phyloP scores from a whole-genome alignment of 2,888 invertebrate species.

The Synanthedon tipuliformis region DNA sequence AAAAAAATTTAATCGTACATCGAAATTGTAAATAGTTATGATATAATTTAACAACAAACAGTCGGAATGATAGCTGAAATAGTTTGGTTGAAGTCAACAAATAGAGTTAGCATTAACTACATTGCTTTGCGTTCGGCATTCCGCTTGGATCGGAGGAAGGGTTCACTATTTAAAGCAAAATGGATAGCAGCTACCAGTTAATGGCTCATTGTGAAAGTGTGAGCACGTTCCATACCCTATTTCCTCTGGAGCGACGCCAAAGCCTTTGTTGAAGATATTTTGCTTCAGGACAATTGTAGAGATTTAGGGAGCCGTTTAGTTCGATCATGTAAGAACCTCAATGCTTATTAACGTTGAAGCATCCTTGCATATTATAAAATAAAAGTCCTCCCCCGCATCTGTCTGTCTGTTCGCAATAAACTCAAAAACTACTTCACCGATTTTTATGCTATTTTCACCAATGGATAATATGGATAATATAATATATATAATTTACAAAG shows the following conservation, averaged over 20 bases:
- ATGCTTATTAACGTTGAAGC: no score
- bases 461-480: no score
- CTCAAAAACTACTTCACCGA: no score
- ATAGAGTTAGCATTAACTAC: neutral
- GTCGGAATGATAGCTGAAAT: neutral
- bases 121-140: slow-evolving; percentile 1
- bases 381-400: no score
- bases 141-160: slow-evolving; percentile 1
- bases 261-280: slow-evolving; percentile 5
- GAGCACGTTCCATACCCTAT: slow-evolving; percentile 4
- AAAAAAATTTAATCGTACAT: no score
- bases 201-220: slow-evolving; percentile 5
- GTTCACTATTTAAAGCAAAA: slow-evolving; percentile 5
- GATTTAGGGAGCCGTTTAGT: no score
- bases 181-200: slow-evolving; percentile 5
- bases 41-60: neutral
- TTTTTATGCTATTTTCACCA: no score
- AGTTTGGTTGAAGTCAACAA: neutral
- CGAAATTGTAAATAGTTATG: neutral
- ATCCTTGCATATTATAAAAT: no score
- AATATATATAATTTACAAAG: no score
- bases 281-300: slow-evolving; percentile 3
- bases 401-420: no score
- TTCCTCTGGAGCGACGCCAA: slow-evolving; percentile 9
- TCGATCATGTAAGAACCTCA: no score